Percentiles rank a stretch among this genome's conserved stretches.
Evolutionary conservation across 1,140 invertebrate species (phyloP).

Genomic region (Neodiprion fabricii): DNA sequence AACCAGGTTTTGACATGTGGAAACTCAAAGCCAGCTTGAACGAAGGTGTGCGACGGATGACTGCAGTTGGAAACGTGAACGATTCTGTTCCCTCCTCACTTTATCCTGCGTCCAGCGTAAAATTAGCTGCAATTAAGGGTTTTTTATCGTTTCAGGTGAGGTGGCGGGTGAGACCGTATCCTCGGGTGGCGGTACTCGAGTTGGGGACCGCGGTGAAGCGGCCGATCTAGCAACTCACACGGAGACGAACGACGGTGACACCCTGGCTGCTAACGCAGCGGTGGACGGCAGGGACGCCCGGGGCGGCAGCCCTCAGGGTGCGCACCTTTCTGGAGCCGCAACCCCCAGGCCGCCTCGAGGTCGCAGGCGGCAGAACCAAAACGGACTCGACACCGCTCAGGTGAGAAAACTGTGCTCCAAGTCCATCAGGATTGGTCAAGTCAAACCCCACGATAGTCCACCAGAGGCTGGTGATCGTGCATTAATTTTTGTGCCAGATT

Average conservation of each 20-base stretch:
- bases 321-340: slow-evolving; percentile 52
- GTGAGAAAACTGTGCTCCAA: slow-evolving; percentile 33
- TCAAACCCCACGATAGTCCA: neutral
- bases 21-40: too few species aligned
- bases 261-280: slow-evolving; percentile 60
- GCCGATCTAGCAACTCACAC: slow-evolving; percentile 57
- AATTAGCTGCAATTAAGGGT: slow-evolving; percentile 3
- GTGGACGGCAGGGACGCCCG: slow-evolving; percentile 59
- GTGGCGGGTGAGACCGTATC: slow-evolving; percentile 56
- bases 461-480: too few species aligned
- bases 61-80: neutral
- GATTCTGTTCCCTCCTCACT: slow-evolving; percentile 15
- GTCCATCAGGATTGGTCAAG: neutral
- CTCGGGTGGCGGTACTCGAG: slow-evolving; percentile 34
- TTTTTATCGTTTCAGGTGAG: slow-evolving; percentile 49
- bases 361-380: slow-evolving; percentile 57
- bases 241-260: slow-evolving; percentile 56
- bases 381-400: slow-evolving; percentile 58
- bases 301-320: slow-evolving; percentile 58
- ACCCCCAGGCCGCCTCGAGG: slow-evolving; percentile 53
- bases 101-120: neutral
- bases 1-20: too few species aligned
- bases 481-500: too few species aligned
- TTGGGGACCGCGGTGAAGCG: slow-evolving; percentile 56
- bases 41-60: neutral